Evolutionary conservation across 2,797 vertebrate species (phyloP).

Genomic region (Aldrovandia affinis): DNA sequence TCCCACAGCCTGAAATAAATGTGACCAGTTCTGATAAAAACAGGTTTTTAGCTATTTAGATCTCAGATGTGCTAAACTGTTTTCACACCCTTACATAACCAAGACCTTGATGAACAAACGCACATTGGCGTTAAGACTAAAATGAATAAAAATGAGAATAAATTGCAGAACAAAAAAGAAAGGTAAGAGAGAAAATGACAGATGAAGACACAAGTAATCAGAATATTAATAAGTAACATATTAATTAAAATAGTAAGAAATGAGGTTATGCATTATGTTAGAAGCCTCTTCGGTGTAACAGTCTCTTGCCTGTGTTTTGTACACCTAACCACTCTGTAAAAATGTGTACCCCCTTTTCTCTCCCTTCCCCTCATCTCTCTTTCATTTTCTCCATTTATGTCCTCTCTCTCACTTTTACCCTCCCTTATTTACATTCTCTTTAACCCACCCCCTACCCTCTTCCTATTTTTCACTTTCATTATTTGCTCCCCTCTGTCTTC

Average conservation of each 20-base stretch:
- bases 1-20: too few species aligned
- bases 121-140: background rate
- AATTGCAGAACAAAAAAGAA: background rate
- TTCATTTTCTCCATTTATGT: background rate
- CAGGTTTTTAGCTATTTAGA: too few species aligned
- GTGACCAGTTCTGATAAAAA: too few species aligned
- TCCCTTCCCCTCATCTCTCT: background rate
- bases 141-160: conserved; percentile 11
- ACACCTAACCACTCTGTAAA: background rate
- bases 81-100: too few species aligned
- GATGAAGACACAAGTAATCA: background rate
- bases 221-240: background rate
- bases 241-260: background rate
- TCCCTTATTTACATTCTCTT: background rate
- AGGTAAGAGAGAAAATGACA: background rate
- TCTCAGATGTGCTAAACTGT: too few species aligned
- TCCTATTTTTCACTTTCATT: background rate
- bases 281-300: background rate
- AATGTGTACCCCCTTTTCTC: background rate
- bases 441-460: background rate
- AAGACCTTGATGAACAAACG: too few species aligned
- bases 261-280: background rate
- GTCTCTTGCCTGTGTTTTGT: background rate
- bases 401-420: background rate
- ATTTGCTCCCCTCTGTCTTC: too few species aligned